Evolutionary conservation across 2,113 vertebrate genomes (phyloP).

Genomic region (Anser brachyrhynchus): DNA sequence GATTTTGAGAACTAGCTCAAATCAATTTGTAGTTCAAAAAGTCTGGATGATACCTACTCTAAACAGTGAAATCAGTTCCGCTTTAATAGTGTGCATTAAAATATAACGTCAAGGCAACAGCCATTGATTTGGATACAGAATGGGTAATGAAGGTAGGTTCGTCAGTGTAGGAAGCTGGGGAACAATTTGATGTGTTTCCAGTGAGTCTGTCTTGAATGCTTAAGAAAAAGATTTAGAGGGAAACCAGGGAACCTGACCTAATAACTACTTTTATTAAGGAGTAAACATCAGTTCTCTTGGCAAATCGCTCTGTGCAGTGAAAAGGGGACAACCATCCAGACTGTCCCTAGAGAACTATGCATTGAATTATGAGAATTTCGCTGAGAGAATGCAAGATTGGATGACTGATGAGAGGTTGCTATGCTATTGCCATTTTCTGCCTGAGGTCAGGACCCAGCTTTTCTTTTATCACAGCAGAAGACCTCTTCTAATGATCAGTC

Average conservation of each 20-base stretch:
- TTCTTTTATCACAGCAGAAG: neutral
- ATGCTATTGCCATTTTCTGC: neutral
- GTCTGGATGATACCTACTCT: conserved; percentile 35
- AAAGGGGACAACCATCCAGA: neutral
- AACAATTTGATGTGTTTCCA: neutral
- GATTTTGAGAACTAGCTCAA: conserved; percentile 61
- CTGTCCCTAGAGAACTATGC: neutral
- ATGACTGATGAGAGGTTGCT: neutral
- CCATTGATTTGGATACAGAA: neutral
- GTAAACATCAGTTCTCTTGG: neutral
- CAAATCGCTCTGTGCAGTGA: neutral
- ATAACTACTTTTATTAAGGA: neutral
- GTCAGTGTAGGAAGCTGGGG: neutral
- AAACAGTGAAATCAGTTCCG: conserved; percentile 55
- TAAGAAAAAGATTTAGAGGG: neutral
- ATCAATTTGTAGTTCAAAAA: conserved; percentile 69
- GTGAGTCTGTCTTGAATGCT: neutral
- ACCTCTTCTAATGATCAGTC: conserved; percentile 16
- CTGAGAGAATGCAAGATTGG: neutral
- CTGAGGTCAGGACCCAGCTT: conserved; percentile 9
- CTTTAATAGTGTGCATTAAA: conserved; percentile 30
- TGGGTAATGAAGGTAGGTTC: neutral
- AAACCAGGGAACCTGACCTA: neutral
- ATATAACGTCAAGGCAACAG: neutral
- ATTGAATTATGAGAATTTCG: neutral